Percentiles rank a stretch among this genome's conserved stretches.
These are phyloP conservation scores for Drosophila jambulina DNA, from an alignment of 1,140 invertebrate species.

Conservation along the genomic window DNA sequence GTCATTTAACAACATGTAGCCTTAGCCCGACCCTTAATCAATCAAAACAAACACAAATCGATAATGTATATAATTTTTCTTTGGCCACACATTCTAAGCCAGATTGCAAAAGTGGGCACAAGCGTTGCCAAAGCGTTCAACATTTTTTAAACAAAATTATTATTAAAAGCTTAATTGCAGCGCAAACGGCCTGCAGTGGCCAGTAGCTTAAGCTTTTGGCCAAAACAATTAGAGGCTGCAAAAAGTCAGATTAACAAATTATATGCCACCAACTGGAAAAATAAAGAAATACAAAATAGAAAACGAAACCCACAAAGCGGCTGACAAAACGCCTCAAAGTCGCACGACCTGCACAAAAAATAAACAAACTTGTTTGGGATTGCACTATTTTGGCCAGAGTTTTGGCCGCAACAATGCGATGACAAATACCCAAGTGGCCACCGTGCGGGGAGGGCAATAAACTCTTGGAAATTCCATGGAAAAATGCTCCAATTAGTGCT, in stretches of 20 bases:
- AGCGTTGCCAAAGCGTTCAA: slow-evolving; percentile 69
- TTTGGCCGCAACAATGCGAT: slow-evolving; percentile 32
- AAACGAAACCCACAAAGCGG: slow-evolving; percentile 47
- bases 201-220: slow-evolving; percentile 57
- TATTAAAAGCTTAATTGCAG: slow-evolving; percentile 76
- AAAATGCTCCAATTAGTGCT: slow-evolving; percentile 57
- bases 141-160: slow-evolving; percentile 69
- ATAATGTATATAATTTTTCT: slow-evolving; percentile 37
- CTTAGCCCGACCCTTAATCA: slow-evolving; percentile 38
- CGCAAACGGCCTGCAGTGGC: slow-evolving; percentile 29
- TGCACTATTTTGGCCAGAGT: slow-evolving; percentile 49
- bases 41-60: slow-evolving; percentile 38
- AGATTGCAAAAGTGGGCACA: slow-evolving; percentile 59
- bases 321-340: slow-evolving; percentile 63
- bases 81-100: slow-evolving; percentile 58
- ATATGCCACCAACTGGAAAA: slow-evolving; percentile 46
- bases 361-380: slow-evolving; percentile 54
- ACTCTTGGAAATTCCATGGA: slow-evolving; percentile 74
- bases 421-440: slow-evolving; percentile 44
- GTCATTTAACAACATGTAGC: slow-evolving; percentile 20
- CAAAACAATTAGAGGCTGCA: slow-evolving; percentile 72
- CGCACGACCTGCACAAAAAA: slow-evolving; percentile 38
- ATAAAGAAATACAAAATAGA: slow-evolving; percentile 14
- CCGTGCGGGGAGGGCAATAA: slow-evolving; percentile 66
- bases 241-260: slow-evolving; percentile 71